Evolutionary conservation across 2,888 invertebrate genomes (phyloP).

Genomic region (Temnothorax unifasciatus): DNA sequence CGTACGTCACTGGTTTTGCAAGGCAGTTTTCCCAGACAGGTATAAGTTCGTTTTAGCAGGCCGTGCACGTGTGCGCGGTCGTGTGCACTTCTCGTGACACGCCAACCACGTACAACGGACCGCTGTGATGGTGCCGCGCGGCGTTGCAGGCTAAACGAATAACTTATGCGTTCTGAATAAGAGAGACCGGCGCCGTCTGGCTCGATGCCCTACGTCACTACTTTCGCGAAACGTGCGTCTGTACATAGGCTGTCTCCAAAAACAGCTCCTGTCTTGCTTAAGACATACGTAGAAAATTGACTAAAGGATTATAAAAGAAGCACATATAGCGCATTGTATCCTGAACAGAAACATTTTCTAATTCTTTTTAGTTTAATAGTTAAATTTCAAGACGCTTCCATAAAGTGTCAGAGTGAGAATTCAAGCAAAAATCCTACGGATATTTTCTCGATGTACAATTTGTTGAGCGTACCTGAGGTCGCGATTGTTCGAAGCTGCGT

Average conservation of each 20-base stretch:
- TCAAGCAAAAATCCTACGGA: background rate
- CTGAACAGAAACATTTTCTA: background rate
- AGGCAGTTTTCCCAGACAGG: constrained; percentile 41
- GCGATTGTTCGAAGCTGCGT: constrained; percentile 19
- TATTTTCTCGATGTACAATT: constrained; percentile 14
- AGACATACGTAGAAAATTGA: background rate
- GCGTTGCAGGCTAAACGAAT: constrained; percentile 69
- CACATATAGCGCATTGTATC: background rate
- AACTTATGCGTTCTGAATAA: constrained; percentile 73
- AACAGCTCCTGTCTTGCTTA: background rate
- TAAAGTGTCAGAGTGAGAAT: background rate
- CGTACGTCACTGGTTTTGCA: constrained; percentile 29
- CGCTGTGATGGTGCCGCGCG: constrained; percentile 30
- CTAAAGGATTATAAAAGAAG: too few species aligned
- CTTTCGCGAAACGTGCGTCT: constrained; percentile 37
- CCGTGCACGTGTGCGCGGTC: constrained; percentile 68
- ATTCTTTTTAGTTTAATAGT: background rate
- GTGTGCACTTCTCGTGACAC: constrained; percentile 68
- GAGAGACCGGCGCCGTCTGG: constrained; percentile 63
- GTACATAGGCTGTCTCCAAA: background rate
- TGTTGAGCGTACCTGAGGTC: background rate
- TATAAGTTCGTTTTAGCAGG: constrained; percentile 58
- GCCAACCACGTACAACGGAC: constrained; percentile 64
- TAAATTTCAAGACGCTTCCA: background rate
- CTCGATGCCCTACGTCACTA: constrained; percentile 39